Percentiles rank a stretch among this genome's conserved stretches.
phyloP scores from a whole-genome alignment of 2,113 vertebrate species.

The Cyphomyrus plagiostoma region DNA sequence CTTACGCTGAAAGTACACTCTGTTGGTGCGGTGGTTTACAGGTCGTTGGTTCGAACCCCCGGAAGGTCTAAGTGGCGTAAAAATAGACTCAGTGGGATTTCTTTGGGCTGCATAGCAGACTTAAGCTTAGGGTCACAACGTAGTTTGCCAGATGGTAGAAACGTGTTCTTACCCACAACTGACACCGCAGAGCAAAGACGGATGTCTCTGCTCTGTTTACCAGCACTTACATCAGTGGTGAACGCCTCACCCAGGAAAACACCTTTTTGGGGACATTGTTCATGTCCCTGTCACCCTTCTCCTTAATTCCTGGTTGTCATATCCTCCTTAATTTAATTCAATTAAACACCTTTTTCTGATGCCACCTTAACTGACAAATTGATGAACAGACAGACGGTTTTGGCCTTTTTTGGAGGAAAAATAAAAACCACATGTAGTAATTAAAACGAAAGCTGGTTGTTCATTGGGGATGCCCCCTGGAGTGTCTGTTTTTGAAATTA shows the following conservation, averaged over 20 bases:
- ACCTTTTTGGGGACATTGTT: background rate
- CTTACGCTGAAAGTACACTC: background rate
- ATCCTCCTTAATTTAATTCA: background rate
- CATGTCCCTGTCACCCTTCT: background rate
- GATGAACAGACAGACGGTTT: background rate
- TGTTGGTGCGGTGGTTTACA: background rate
- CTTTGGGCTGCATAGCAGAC: background rate
- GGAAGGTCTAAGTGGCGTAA: background rate
- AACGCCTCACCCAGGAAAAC: background rate
- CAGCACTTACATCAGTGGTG: background rate
- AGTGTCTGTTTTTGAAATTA: background rate
- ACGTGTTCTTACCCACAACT: background rate
- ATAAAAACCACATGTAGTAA: background rate
- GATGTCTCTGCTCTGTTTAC: background rate
- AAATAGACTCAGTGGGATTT: background rate
- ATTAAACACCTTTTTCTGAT: background rate
- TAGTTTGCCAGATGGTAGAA: background rate
- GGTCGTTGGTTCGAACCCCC: background rate
- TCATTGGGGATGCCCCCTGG: background rate
- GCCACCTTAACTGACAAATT: background rate
- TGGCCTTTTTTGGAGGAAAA: background rate
- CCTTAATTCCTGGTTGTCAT: background rate
- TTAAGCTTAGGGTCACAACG: background rate
- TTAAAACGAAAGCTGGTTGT: background rate
- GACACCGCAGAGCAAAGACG: background rate